These are phyloP conservation scores for Arctocebus calabarensis DNA, from an alignment of 2,797 vertebrate genomes.

Conservation along the genomic window DNA sequence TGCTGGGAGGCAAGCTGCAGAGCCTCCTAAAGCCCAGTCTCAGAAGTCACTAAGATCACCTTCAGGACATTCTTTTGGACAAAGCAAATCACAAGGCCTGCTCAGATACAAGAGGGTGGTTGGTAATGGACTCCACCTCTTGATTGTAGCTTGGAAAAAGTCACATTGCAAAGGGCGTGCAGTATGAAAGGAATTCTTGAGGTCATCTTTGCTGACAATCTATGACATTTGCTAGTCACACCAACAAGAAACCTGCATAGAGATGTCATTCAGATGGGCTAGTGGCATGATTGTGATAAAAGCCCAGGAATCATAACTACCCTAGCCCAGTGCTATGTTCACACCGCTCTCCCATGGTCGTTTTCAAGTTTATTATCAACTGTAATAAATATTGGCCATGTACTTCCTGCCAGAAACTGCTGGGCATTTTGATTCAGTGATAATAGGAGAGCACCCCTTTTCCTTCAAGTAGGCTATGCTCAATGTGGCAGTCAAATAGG, in stretches of 20 bases:
- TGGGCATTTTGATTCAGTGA: background rate
- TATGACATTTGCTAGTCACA: background rate
- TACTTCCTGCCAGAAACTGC: background rate
- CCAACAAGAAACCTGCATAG: background rate
- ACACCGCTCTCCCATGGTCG: background rate
- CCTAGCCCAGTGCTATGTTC: background rate
- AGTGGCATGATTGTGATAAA: background rate
- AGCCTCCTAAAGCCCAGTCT: background rate
- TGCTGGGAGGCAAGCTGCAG: background rate
- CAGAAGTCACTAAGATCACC: background rate
- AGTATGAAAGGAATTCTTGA: background rate
- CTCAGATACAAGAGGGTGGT: background rate
- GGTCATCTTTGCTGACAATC: background rate
- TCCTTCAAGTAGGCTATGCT: background rate
- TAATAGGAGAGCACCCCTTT: background rate
- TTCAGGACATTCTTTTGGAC: background rate
- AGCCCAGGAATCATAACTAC: background rate
- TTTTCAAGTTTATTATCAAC: conserved; percentile 35
- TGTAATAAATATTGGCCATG: background rate
- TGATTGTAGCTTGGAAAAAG: background rate
- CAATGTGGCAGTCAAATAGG: background rate
- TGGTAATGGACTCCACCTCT: background rate
- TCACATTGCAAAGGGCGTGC: background rate
- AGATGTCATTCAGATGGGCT: background rate
- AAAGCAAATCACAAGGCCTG: background rate